A percentile compares a stretch with the other conserved stretches of the same genome.
Evolutionary conservation across 2,888 invertebrate genomes (phyloP).

Genomic region (Cerceris ruficornis): DNA sequence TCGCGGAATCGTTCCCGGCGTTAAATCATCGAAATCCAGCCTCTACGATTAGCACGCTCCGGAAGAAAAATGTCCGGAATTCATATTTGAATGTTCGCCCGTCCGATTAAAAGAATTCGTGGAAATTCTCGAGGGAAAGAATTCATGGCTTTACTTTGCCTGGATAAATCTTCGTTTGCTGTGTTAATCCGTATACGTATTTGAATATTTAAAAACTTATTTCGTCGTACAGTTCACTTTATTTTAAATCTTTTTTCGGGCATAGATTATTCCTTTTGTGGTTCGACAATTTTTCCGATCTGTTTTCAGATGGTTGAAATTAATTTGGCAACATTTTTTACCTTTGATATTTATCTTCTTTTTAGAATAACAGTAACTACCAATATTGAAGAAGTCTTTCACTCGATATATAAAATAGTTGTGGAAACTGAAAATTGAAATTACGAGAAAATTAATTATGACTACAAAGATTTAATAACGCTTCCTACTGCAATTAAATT

Average conservation of each 20-base stretch:
- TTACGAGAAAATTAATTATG: no score
- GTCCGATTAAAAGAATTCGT: background rate
- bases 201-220: no score
- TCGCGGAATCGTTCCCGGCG: slow-evolving; percentile 27
- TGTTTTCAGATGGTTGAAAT: no score
- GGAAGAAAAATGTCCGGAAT: slow-evolving; percentile 9
- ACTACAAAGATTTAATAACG: no score
- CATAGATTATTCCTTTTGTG: background rate
- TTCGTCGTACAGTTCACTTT: background rate
- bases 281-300: no score
- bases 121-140: background rate
- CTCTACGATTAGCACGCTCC: slow-evolving; percentile 19
- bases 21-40: slow-evolving; percentile 49
- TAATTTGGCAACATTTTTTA: no score
- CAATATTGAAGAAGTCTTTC: no score
- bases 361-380: no score
- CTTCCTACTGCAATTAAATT: background rate
- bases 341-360: no score
- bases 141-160: background rate
- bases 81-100: background rate
- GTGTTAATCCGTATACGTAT: background rate
- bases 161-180: background rate
- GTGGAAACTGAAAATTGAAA: no score
- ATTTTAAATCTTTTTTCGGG: background rate
- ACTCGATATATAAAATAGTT: no score